phyloP scores from a whole-genome alignment of 2,888 invertebrate genomes.

The Onthophagus sagittarius region DNA sequence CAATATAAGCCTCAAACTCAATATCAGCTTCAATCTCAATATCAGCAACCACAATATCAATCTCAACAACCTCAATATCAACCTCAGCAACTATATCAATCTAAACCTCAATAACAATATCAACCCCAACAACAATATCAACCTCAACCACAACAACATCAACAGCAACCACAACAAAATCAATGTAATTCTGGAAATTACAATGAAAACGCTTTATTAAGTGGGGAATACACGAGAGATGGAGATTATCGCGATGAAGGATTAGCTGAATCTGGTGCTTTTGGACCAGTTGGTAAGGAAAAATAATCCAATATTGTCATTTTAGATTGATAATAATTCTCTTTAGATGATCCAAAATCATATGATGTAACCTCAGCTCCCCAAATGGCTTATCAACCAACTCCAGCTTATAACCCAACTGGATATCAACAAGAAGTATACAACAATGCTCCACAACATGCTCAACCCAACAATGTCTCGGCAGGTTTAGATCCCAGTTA shows the following conservation, averaged over 20 bases:
- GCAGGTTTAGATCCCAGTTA: constrained; percentile 45
- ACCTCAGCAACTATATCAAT: not conserved
- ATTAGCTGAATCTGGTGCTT: constrained; percentile 44
- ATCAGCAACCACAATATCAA: not conserved
- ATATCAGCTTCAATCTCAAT: too few relatives aligned
- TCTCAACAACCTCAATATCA: not conserved
- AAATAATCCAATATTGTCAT: not conserved
- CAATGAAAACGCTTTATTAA: constrained; percentile 35
- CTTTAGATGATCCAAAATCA: constrained; percentile 20
- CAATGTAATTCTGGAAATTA: constrained; percentile 10
- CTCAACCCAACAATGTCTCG: constrained; percentile 39
- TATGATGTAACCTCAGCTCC: constrained; percentile 24
- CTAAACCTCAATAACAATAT: too few relatives aligned
- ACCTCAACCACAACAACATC: too few relatives aligned
- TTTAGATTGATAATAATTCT: not conserved
- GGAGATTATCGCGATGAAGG: constrained; percentile 49
- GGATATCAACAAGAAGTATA: constrained; percentile 28
- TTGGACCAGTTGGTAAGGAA: constrained; percentile 9
- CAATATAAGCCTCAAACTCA: constrained; percentile 21
- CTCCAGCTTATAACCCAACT: constrained; percentile 16
- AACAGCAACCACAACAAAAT: not conserved
- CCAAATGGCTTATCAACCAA: constrained; percentile 8
- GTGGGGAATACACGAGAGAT: constrained; percentile 45
- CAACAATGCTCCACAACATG: constrained; percentile 27
- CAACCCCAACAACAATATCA: too few relatives aligned